Base-by-base conservation (phyloP, 2,113 vertebrate species). In the Myiozetetes cayanensis region DNA sequence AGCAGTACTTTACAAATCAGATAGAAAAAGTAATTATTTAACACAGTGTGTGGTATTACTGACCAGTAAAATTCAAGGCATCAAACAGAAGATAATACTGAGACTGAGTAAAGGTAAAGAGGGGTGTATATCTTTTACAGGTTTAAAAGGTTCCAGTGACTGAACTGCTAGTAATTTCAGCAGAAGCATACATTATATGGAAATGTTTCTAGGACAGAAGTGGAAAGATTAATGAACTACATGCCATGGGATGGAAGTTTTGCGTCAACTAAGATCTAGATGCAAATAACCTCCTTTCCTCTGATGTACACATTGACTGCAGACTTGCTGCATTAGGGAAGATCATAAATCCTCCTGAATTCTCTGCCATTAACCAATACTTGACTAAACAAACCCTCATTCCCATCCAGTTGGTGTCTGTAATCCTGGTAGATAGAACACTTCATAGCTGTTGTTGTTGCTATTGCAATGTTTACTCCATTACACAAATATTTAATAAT, bases 401-500 rank as follows among this genome's bases (percentile, higher is more conserved):
- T 46, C 53, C 22, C 18, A 55, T 79, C 41, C 25, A 65, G 35
- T 56, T 63, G 46, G 27, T 90, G 55, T 85, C 50, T 9, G 0
- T 11, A 21, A 27, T 55, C 46, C 52, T 81, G 37, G 31, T 2
- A 58, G 25, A 47, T 30, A 31, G 20, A 65, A 58, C 6, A 50
- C 3, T 50, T 85, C 27, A 24, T 22, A 56, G 53, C 53, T 65
- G 17, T 12, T 82, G 21, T 67, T 80, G 30, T 11, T 87, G 72
- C 84, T 59, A 14, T 61, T 61, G 62, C 53, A 78, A 21, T 75
- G 15, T 14, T 65, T 87, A 44, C 55, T 86, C 46, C 50, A 33
- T 68, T 88, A 65, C 46, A 90, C 46, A 93, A 65, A 67, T 80
- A 77, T 66, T 93, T 77, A 92, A 80, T 83, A 70, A 90, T 91